These are phyloP conservation scores for Endomychus coccineus DNA, from an alignment of 2,888 invertebrate genomes.

Conservation along the genomic window DNA sequence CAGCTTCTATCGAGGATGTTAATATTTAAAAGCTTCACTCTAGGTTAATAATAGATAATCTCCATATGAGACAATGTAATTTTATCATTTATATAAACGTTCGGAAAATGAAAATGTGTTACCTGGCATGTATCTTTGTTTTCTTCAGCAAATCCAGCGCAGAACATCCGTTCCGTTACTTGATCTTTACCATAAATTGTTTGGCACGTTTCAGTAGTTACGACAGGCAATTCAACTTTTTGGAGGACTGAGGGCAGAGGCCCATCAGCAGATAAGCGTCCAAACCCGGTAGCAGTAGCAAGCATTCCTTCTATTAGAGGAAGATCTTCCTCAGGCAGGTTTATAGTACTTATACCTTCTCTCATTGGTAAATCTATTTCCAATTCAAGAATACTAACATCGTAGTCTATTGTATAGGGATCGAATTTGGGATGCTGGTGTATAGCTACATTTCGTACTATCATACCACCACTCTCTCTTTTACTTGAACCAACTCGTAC, in stretches of 20 bases:
- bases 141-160: constrained; percentile 10
- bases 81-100: too few relatives aligned
- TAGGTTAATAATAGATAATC: too few relatives aligned
- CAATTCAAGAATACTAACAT: constrained; percentile 46
- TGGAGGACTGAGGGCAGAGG: constrained; percentile 13
- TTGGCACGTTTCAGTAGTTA: constrained; percentile 24
- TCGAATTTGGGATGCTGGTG: constrained; percentile 46
- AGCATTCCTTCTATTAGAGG: constrained; percentile 37
- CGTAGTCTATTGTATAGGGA: constrained; percentile 46
- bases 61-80: too few relatives aligned
- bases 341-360: constrained; percentile 40
- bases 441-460: constrained; percentile 45
- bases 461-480: constrained; percentile 48
- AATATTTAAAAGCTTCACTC: too few relatives aligned
- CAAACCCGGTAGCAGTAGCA: constrained; percentile 48
- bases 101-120: too few relatives aligned
- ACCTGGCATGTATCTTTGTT: constrained; percentile 15
- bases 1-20: too few relatives aligned
- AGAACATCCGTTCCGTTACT: constrained; percentile 12
- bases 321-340: constrained; percentile 36
- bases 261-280: constrained; percentile 40
- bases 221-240: constrained; percentile 28
- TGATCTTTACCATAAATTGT: constrained; percentile 14
- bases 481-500: constrained; percentile 49
- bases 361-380: constrained; percentile 38